A percentile compares a stretch with the other conserved stretches of the same genome.
Evolutionary conservation across 2,113 vertebrate genomes (phyloP).

Genomic region (Callipepla californica): DNA sequence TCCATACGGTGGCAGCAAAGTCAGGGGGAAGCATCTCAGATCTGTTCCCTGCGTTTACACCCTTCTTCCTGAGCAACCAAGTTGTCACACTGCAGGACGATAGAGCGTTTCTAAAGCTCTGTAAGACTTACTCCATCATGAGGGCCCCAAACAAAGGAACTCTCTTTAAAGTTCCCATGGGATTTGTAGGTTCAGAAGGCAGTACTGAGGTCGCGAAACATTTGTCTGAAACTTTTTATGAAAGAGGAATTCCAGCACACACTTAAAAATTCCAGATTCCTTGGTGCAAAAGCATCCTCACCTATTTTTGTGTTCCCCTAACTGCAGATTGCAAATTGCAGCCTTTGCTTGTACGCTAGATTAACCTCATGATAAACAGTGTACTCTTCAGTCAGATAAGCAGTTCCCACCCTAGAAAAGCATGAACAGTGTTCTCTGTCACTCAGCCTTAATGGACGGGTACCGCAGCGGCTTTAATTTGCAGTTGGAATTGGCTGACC

Average conservation of each 20-base stretch:
- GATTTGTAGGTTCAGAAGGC: background rate
- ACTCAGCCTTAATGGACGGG: background rate
- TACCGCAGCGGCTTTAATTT: background rate
- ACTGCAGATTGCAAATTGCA: background rate
- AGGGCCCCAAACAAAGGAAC: background rate
- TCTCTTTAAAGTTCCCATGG: background rate
- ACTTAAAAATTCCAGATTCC: background rate
- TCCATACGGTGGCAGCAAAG: constrained; percentile 75
- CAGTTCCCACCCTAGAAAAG: constrained; percentile 47
- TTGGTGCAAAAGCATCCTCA: background rate
- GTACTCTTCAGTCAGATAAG: background rate
- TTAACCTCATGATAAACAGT: background rate
- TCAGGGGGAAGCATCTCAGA: background rate
- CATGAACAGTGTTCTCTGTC: background rate
- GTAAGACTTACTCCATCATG: background rate
- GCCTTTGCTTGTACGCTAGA: background rate
- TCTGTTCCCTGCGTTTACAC: background rate
- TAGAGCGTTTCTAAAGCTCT: background rate
- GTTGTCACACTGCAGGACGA: background rate
- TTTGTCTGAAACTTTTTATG: background rate
- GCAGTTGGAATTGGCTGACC: background rate
- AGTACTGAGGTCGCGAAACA: fast-evolving
- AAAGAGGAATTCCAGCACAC: background rate
- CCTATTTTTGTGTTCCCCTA: background rate
- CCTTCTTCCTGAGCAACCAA: background rate